Percentiles rank a stretch among this genome's conserved stretches.
Conservation (phyloP, 2,888 invertebrate genomes). For the Phytoseiulus persimilis region DNA sequence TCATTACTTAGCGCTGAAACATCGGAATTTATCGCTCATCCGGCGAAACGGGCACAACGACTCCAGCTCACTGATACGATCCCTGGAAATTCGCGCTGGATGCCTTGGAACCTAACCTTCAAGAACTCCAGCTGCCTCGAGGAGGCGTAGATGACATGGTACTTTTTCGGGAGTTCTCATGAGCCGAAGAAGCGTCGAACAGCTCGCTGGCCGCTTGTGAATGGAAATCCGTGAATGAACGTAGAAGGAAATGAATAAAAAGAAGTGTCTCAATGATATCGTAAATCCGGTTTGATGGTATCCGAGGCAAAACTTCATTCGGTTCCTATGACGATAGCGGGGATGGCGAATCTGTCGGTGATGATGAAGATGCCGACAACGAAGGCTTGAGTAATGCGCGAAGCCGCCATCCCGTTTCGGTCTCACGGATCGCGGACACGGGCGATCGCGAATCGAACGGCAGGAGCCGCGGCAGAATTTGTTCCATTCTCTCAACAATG, state of each 20-base stretch:
- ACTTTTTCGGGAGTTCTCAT: not conserved
- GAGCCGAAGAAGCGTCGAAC: not conserved
- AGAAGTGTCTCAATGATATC: not conserved
- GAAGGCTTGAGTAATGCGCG: not conserved
- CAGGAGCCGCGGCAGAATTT: not conserved
- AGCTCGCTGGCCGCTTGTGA: not conserved
- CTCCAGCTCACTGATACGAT: too few species aligned
- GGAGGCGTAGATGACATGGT: too few species aligned
- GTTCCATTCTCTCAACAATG: not conserved
- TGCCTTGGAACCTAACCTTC: too few species aligned
- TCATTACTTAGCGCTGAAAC: too few species aligned
- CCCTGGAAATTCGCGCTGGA: too few species aligned
- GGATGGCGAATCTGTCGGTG: not conserved
- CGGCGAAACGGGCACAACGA: too few species aligned
- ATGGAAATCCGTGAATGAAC: not conserved
- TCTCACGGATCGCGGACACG: not conserved
- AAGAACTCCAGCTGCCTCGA: not conserved
- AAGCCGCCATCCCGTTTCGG: not conserved
- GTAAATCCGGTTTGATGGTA: not conserved
- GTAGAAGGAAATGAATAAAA: not conserved
- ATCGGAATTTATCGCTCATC: too few species aligned
- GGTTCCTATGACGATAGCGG: not conserved
- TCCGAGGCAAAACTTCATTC: not conserved
- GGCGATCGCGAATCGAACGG: not conserved
- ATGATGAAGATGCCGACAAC: slow-evolving; percentile 5